phyloP scores from a whole-genome alignment of 1,140 invertebrate species.

The Bradynema listronoti region DNA sequence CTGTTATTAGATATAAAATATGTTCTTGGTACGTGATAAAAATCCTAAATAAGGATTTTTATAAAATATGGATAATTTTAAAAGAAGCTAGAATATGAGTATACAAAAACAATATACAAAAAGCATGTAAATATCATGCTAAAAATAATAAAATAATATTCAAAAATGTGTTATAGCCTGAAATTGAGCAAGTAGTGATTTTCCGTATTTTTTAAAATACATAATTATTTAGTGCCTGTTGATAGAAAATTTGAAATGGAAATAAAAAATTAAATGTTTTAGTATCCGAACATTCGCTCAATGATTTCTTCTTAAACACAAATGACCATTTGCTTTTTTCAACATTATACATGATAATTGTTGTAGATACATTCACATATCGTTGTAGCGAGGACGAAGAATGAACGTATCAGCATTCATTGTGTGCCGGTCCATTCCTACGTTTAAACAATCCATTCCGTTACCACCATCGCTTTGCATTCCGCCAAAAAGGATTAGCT shows the following conservation, averaged over 20 bases:
- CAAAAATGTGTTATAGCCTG: too few relatives aligned
- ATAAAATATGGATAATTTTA: too few relatives aligned
- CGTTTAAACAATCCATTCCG: conserved; percentile 36
- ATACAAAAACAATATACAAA: too few relatives aligned
- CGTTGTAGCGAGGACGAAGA: conserved; percentile 25
- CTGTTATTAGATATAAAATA: too few relatives aligned
- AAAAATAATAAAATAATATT: too few relatives aligned
- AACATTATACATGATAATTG: background rate
- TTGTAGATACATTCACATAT: conserved; percentile 26
- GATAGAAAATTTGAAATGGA: background rate
- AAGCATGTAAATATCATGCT: too few relatives aligned
- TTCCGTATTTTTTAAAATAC: background rate
- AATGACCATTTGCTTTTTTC: background rate
- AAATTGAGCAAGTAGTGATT: background rate
- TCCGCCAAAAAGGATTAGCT: conserved; percentile 80
- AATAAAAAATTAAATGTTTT: background rate
- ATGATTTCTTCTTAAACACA: background rate
- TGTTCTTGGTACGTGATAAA: too few relatives aligned
- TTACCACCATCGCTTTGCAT: conserved; percentile 28
- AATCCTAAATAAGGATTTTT: too few relatives aligned
- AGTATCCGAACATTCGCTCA: background rate
- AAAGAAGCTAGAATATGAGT: too few relatives aligned
- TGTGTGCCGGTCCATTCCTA: conserved; percentile 30
- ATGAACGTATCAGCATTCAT: conserved; percentile 30
- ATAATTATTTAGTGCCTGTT: background rate